Base-by-base conservation (phyloP, 2,113 vertebrate genomes). In the Cebidichthys violaceus region DNA sequence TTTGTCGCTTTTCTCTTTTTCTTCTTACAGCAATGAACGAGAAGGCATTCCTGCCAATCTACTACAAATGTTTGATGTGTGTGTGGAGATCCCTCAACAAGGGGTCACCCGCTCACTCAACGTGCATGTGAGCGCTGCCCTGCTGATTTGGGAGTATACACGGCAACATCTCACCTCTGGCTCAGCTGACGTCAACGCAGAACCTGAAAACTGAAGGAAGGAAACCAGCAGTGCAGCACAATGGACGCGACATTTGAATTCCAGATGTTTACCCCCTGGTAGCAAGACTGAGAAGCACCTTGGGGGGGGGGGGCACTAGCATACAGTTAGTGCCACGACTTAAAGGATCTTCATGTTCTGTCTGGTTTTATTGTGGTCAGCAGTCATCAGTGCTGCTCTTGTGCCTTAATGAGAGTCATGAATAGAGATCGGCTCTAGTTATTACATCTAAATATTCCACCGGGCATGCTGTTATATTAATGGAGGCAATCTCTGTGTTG, bases 81-180 rank as follows among this genome's bases (percentile, higher is more conserved):
- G 98, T 6, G 98, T 99, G 91, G 97, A 99, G 93, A 99, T 99
- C 77, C 98, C 98, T 31, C 98, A 99, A 72, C 96, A 95, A 79
- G 98, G 98, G 0, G 93, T 99, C 82, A 97, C 96, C 54, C 97
- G 98, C 14, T 99, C 98, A 0, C 97, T 99, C 77, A 99, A 99
- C 0, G 98, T 99, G 31, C 98, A 99, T 0, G 98, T 99, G 69
- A 99, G 98, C 1, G 98, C 97, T 5, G 97, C 98, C n/a, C 94
- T 99, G 86, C 95, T 99, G 73, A 95, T 99, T 41, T 99, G 98
- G 98, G 98, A 99, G 54, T 99, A 99, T 60, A 98, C 97, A 0
- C 93, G 97, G 9, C 98, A 99, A 67, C 97, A 95, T 84, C 91
- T 97, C 61, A 17, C 27, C 66, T 57, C 47, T 4, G 52, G 55